Evolutionary conservation across 35 echinoderm and acorn worm species (phyloP), one percentile per base, ranked within the genome.

Genomic region (Ophioderma brevispina): DNA sequence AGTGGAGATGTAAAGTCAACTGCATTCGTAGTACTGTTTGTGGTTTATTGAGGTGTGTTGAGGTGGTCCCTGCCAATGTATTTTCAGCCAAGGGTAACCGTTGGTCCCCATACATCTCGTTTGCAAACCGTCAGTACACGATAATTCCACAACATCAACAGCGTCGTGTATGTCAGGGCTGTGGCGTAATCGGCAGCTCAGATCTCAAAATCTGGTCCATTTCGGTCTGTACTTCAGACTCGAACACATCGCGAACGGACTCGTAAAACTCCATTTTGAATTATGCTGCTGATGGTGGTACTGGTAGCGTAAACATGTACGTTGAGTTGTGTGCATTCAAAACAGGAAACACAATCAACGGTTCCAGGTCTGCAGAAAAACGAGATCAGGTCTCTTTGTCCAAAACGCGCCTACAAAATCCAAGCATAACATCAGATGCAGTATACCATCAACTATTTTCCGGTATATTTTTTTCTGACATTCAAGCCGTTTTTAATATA

Each of bases 221-320:
- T 92, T 98, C 96, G 25, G 89, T 94, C 43, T 94, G 94, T 2
- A 98, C 92, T 87, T 98, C 96, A 41, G 86, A 84, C 36, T 94
- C 92, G 70, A 98, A 98, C n/a, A 98, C 90, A 88, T 98, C 96
- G 13, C 85, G 70, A 55, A 98, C 92, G 18, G 94, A 96, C 79
- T 92, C 92, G 35, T 87, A 92, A 75, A 92, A 98, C 38, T 98
- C 96, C 92, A 98, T 98, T 35, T 52, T 84, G 32, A 64, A 42
- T 36, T 30, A 70, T 70, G 59, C 59, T 25, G 42, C 78, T 36
- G 35, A 31, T 52, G 0, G 32, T 32, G 11, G 33, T 80, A 25
- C 33, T 15, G 36, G 40, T n/a, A 32, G 31, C 28, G 18, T 8
- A 25, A 17, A 6, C 55, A 89, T 34, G 42, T 31, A 18, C 30